Evolutionary conservation across 1,140 invertebrate genomes (phyloP), one percentile per base, ranked within the genome.

Genomic region (Drosophila lini): DNA sequence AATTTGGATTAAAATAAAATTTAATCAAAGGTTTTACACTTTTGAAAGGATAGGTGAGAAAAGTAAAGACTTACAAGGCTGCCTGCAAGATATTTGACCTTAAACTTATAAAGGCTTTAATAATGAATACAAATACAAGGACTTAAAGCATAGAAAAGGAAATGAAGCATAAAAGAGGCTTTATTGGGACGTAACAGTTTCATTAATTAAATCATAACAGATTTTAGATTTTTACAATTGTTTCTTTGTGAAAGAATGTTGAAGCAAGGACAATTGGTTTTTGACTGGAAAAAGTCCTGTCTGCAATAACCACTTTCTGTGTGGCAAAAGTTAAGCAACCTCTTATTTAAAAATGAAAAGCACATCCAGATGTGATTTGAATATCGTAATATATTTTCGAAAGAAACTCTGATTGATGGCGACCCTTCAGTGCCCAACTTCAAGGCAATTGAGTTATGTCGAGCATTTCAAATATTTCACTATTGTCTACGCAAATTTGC

Each of bases 361-460:
- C 56, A 25, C 28, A 42, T 1, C 28, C 38, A 61, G 38, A 13
- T 59, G 16, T 25, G 56, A 61, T 44, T 28, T 16, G 34, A 15
- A 61, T n/a, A 36, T 31, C 4, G 19, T 62, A 44, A 65, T 65
- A 65, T 62, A 65, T 65, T 64, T 45, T 15, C n/a, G 9, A n/a
- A 11, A 13, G 56, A 25, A n/a, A 10, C 56, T 13, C 36, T 64
- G 61, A 65, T 44, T 55, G 65, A 69, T 55, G 48, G 45, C 31
- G 15, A 28, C 62, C 32, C 34, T 52, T 69, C 60, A 52, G 25
- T 16, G 28, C 28, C 36, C 19, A 56, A 70, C 58, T 63, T 78
- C 34, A 62, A 62, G 28, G 65, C 75, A 78, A 78, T 78, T 70
- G 64, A 78, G 48, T 78, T 69, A 70, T 42, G 65, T 62, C 61